Percentiles rank a stretch among this genome's conserved stretches.
phyloP scores from a whole-genome alignment of 2,113 vertebrate genomes.

The Hyla sarda region DNA sequence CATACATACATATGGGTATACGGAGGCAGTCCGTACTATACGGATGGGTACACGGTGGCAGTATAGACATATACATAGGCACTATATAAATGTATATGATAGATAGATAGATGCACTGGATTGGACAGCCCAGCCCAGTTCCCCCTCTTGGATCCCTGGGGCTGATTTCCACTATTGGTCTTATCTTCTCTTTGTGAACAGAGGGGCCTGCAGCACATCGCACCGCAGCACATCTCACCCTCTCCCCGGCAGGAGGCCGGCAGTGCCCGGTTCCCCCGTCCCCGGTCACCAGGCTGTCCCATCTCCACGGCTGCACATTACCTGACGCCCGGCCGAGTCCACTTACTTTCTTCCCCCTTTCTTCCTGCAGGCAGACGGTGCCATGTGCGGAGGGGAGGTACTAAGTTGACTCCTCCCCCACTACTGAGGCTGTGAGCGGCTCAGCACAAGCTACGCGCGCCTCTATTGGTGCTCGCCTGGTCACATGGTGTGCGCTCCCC shows the following conservation, averaged over 20 bases:
- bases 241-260: neutral
- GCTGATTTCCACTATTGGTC: no score
- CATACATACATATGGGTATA: no score
- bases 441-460: neutral
- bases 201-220: conserved; percentile 25
- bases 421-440: neutral
- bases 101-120: no score
- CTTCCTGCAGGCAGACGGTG: conserved; percentile 32
- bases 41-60: no score
- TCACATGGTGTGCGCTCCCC: neutral
- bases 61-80: no score
- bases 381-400: conserved; percentile 46
- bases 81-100: no score
- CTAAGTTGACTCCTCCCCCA: neutral
- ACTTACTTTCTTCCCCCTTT: conserved; percentile 35
- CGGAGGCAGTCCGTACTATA: no score
- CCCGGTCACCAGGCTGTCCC: no score
- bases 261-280: neutral
- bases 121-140: no score
- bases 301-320: neutral
- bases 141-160: no score
- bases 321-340: neutral
- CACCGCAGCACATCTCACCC: neutral
- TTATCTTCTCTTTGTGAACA: neutral
- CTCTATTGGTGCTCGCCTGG: neutral